A percentile compares a stretch with the other conserved stretches of the same genome.
Conservation (phyloP, 2,113 vertebrate species). For the Siniperca knerii region DNA sequence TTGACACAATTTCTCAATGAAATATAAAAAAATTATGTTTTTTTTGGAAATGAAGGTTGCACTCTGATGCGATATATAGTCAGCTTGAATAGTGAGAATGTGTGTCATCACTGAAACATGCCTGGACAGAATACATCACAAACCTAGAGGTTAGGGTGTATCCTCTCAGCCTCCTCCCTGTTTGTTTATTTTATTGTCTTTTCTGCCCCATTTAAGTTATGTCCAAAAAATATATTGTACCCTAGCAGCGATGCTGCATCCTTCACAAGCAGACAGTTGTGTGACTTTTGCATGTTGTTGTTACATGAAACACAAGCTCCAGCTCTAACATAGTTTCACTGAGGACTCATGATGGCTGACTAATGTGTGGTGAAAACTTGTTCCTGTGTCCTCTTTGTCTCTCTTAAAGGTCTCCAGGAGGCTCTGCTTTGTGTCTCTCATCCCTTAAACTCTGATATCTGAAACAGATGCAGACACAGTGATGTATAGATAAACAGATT, state of each 20-base stretch:
- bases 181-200: neutral
- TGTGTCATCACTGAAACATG: neutral
- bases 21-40: neutral
- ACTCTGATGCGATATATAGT: neutral
- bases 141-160: neutral
- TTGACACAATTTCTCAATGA: neutral
- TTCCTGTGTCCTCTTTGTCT: conserved; percentile 25
- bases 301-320: conserved; percentile 15
- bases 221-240: neutral
- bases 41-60: neutral
- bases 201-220: neutral
- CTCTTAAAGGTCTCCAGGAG: conserved; percentile 12
- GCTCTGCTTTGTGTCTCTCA: conserved; percentile 36
- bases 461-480: conserved; percentile 18
- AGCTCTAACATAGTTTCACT: conserved; percentile 21
- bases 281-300: neutral
- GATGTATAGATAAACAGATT: conserved; percentile 50
- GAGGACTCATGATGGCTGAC: conserved; percentile 9
- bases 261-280: neutral
- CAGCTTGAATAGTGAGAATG: neutral
- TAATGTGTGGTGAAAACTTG: conserved; percentile 22
- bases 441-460: conserved; percentile 18
- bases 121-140: neutral
- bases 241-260: neutral
- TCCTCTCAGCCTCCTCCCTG: neutral